Conservation (phyloP, 2,797 vertebrate genomes). For the Bryconaethiops microstoma region DNA sequence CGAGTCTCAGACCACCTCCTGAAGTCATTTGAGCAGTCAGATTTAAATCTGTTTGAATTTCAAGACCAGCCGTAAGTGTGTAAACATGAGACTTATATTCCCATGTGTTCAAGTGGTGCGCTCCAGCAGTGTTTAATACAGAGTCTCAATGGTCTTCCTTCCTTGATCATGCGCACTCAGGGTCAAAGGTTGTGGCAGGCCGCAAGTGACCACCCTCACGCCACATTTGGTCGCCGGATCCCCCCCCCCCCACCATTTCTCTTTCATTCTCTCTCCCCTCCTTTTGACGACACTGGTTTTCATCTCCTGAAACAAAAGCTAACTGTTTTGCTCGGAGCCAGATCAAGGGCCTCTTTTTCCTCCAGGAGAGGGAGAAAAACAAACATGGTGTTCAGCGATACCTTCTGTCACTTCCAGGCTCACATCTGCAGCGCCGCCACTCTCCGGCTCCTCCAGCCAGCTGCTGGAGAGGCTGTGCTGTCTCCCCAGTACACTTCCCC, state of each 20-base stretch:
- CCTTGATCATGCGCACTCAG: slow-evolving; percentile 52
- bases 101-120: slow-evolving; percentile 28
- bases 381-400: slow-evolving; percentile 78
- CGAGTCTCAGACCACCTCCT: too few relatives aligned
- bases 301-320: slow-evolving; percentile 76
- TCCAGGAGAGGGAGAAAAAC: slow-evolving; percentile 83
- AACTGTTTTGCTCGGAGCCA: slow-evolving; percentile 79
- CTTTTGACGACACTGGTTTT: slow-evolving; percentile 61
- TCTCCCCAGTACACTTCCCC: slow-evolving; percentile 60
- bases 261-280: slow-evolving; percentile 54
- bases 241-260: slow-evolving; percentile 50
- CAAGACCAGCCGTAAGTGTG: not conserved
- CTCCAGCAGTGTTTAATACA: slow-evolving; percentile 16
- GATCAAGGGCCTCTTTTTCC: slow-evolving; percentile 83
- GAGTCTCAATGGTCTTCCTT: slow-evolving; percentile 26
- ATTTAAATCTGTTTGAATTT: not conserved
- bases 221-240: slow-evolving; percentile 64
- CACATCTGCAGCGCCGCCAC: slow-evolving; percentile 80
- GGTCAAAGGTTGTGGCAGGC: slow-evolving; percentile 50
- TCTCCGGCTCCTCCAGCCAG: slow-evolving; percentile 76
- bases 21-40: not conserved
- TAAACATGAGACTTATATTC: slow-evolving; percentile 2
- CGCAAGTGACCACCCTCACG: slow-evolving; percentile 52
- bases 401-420: slow-evolving; percentile 82
- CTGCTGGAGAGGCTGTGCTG: slow-evolving; percentile 76